Evolutionary conservation across 2,113 vertebrate genomes (phyloP).

Genomic region (Serilophus lunatus): DNA sequence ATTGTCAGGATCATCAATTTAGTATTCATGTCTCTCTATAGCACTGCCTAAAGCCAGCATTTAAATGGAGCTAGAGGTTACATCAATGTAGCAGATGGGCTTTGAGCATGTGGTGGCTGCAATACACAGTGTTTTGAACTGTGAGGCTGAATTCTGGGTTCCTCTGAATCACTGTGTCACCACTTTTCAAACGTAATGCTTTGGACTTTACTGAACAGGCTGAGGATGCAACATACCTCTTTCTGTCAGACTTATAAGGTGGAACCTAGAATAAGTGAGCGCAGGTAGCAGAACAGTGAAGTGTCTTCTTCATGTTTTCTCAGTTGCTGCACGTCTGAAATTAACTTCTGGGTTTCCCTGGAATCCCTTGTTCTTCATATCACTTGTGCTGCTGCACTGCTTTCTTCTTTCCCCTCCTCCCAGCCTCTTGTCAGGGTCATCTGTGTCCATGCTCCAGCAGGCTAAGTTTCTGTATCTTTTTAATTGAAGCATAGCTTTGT

Average conservation of each 20-base stretch:
- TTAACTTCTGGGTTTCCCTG: background rate
- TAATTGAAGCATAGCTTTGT: background rate
- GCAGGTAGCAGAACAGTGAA: background rate
- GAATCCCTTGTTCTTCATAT: background rate
- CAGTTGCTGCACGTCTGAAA: background rate
- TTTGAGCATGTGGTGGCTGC: background rate
- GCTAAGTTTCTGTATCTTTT: background rate
- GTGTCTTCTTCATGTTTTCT: background rate
- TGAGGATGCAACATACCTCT: background rate
- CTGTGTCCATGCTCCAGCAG: background rate
- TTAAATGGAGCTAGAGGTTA: constrained; percentile 27
- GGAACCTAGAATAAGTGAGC: background rate
- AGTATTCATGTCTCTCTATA: constrained; percentile 37
- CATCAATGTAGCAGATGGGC: background rate
- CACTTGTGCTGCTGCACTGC: background rate
- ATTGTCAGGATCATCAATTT: constrained; percentile 83
- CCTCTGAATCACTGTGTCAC: background rate
- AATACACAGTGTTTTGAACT: background rate
- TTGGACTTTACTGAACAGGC: background rate
- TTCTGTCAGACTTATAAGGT: background rate
- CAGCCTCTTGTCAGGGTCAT: background rate
- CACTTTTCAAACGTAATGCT: background rate
- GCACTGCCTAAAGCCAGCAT: constrained; percentile 13
- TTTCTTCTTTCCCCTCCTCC: background rate
- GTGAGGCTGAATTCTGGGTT: background rate